Evolutionary conservation across 2,797 vertebrate species (phyloP).

Genomic region (Buceros bicornis): DNA sequence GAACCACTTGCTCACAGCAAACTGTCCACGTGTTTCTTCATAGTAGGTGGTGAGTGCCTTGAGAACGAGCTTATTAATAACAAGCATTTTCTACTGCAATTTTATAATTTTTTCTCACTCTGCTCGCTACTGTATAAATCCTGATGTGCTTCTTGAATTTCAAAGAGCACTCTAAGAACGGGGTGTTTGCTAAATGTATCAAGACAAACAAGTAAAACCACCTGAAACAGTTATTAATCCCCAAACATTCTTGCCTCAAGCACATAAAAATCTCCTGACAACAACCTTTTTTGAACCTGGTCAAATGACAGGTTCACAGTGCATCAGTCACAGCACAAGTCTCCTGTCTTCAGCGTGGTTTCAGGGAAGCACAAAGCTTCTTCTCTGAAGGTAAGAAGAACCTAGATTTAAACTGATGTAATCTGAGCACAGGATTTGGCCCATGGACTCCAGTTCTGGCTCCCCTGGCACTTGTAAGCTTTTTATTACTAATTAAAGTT

Average conservation of each 20-base stretch:
- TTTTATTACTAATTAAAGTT: constrained; percentile 74
- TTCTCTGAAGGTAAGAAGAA: neutral
- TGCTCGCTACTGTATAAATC: neutral
- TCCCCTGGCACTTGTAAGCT: constrained; percentile 65
- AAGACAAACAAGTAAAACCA: neutral
- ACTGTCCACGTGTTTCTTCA: neutral
- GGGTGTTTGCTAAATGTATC: neutral
- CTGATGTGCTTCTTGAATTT: neutral
- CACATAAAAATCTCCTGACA: neutral
- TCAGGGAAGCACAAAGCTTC: neutral
- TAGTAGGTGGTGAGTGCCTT: neutral
- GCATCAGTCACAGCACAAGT: neutral
- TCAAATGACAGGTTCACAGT: neutral
- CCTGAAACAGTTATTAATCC: neutral
- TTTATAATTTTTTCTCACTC: neutral
- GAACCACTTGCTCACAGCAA: neutral
- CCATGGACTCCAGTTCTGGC: constrained; percentile 32
- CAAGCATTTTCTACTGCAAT: neutral
- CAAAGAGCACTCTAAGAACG: neutral
- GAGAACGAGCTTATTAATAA: constrained; percentile 22
- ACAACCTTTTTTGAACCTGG: neutral
- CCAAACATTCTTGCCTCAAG: neutral
- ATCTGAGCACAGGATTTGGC: constrained; percentile 31
- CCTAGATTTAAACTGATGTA: neutral
- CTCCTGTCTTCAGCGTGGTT: neutral